These are phyloP conservation scores for Ceyx margarethae DNA, from an alignment of 2,113 vertebrate genomes.

Conservation along the genomic window DNA sequence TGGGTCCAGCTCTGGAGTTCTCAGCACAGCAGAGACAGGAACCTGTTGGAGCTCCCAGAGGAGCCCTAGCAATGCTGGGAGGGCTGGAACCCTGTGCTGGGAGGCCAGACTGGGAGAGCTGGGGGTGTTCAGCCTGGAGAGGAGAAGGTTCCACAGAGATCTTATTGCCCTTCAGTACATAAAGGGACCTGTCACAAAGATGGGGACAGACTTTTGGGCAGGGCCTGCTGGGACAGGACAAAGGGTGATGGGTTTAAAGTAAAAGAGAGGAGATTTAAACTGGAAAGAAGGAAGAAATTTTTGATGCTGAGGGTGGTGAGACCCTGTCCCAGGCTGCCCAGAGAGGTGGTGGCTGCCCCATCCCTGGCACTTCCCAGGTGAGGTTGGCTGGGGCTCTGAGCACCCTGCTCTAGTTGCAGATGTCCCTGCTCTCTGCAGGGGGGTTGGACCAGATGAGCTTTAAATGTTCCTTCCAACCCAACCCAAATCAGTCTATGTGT, in stretches of 20 bases:
- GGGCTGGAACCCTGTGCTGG: not conserved
- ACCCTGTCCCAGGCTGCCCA: not conserved
- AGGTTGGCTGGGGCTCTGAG: not conserved
- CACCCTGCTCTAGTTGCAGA: not conserved
- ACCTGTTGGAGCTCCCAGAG: not conserved
- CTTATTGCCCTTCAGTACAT: not conserved
- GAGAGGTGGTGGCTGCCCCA: not conserved
- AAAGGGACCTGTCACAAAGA: not conserved
- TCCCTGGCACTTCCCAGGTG: not conserved
- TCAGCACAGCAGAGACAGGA: not conserved
- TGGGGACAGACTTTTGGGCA: not conserved
- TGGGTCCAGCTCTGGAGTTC: not conserved
- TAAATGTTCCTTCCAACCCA: not conserved
- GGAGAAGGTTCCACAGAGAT: not conserved
- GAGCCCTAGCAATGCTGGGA: not conserved
- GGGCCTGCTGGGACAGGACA: not conserved
- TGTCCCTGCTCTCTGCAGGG: not conserved
- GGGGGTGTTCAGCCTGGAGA: not conserved
- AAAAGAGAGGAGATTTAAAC: not conserved
- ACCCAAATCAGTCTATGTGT: not conserved
- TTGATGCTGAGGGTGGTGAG: not conserved
- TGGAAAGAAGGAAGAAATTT: not conserved
- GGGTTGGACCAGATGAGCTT: not conserved
- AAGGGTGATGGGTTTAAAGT: not conserved
- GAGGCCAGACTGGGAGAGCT: not conserved